A percentile compares a stretch with the other conserved stretches of the same genome.
Conservation (phyloP, 2,797 vertebrate genomes). For the Tapera naevia region DNA sequence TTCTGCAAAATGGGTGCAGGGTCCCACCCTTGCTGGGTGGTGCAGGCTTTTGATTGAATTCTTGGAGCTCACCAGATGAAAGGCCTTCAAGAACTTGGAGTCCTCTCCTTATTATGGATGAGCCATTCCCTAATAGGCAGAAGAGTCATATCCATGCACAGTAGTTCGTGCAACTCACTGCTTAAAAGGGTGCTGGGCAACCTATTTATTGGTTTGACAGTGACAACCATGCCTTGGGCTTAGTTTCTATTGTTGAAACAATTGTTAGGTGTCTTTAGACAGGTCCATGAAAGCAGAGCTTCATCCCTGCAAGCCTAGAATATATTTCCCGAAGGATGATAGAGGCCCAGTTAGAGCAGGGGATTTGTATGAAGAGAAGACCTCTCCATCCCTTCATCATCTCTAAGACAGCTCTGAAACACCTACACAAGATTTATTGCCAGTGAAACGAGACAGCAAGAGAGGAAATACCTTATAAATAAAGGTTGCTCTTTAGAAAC, state of each 20-base stretch:
- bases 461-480: not conserved
- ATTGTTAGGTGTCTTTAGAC: not conserved
- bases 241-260: not conserved
- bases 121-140: not conserved
- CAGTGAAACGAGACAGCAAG: not conserved
- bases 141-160: not conserved
- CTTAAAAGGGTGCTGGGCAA: not conserved
- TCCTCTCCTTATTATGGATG: not conserved
- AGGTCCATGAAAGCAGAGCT: not conserved
- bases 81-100: not conserved
- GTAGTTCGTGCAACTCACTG: not conserved
- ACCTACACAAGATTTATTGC: not conserved
- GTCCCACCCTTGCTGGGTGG: constrained; percentile 36
- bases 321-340: not conserved
- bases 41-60: constrained; percentile 10
- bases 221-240: not conserved
- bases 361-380: not conserved
- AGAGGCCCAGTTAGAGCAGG: not conserved
- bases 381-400: not conserved
- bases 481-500: not conserved
- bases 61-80: constrained; percentile 46
- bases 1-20: not conserved
- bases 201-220: not conserved
- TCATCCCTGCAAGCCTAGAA: not conserved
- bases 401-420: not conserved